Base-by-base conservation (phyloP, 2,113 vertebrate species). In the Lontra canadensis region DNA sequence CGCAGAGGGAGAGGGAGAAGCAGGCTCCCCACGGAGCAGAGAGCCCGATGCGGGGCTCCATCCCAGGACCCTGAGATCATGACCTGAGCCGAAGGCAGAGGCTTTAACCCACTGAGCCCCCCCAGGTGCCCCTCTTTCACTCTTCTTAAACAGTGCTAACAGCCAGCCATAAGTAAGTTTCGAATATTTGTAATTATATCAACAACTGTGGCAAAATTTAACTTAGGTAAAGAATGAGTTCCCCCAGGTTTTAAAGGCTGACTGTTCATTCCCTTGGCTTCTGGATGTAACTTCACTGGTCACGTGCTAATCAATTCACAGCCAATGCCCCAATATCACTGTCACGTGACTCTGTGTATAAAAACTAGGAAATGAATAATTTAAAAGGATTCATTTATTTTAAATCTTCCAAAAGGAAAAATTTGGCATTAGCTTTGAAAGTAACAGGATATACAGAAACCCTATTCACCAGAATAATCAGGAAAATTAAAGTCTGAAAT, bases 161-260 rank as follows among this genome's bases (percentile, higher is more conserved):
- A 74, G 12, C 26, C 29, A 90, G 34, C 23, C 12, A 1, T 14
- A 55, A 93, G 0, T 29, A 71, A 90, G 23, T 80, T 82, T 69
- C 36, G 42, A 93, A 21, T 34, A 90, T n/a, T n/a, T 76, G 18
- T 52, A 85, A 88, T 31, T 57, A n/a, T 4, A 84, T 11, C 29
- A 39, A 90, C n/a, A n/a, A 88, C 36, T 79, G 26, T 74, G 59
- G 61, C 78, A 36, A 92, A 80, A 93, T 90, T 93, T 83, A 79
- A 81, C 86, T 55, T 44, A 29, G 17, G 21, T 15, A 3, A 76
- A 12, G 42, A 57, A 39, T 84, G 20, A 59, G 9, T 36, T 87
- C 47, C 18, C 34, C 90, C 25, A 18, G 57, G 42, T 92, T 88
- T 94, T 89, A 88, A 65, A 42, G 59, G 47, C 52, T 90, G 49